Base-by-base conservation (phyloP, 2,113 vertebrate genomes). In the Phyllopteryx taeniolatus region DNA sequence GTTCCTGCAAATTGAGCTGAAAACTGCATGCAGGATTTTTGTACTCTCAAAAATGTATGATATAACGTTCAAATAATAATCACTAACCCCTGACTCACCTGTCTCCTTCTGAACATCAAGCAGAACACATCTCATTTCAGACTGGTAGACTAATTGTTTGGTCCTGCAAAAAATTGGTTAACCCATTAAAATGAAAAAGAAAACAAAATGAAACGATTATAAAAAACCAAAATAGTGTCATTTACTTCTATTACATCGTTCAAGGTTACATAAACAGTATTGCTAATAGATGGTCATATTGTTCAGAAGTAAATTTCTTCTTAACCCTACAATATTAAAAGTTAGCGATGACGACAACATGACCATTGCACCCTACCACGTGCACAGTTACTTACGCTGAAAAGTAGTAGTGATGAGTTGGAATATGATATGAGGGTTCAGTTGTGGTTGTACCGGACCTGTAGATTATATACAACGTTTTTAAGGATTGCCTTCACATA, bases 61-160 rank as follows among this genome's bases (percentile, higher is more conserved):
- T 14, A 49, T 49, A 15, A n/a, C 64, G 27, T 67, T 11, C 19
- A 47, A 46, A 67, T 39, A 67, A 12, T 49, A 15, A 35, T n/a
- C 13, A 22, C 9, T 22, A 54, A 62, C 11, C 44, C 17, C n/a
- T 22, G 14, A 80, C 84, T 82, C 59, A 89, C 87, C 62, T 46
- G n/a, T 2, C 10, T 13, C 1, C 0, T 3, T 33, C 49, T 10
- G 47, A 46, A 90, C 74, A 0, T 75, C 44, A 8, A 91, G 67
- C 8, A 88, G 0, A 19, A 91, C 79, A 66, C 92, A 93, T 63
- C 88, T 88, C 84, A 93, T 85, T 70, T 92, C 90, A 0, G 90
- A 90, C 69, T 91, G 87, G 70, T 89, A 92, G 60, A 85, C 12
- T 0, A 13, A 10, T 11, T 7, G 31, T 35, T 13, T 13, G 2